Evolutionary conservation across 2,797 vertebrate genomes (phyloP), one percentile per base, ranked within the genome.

Genomic region (Thalassophryne amazonica): DNA sequence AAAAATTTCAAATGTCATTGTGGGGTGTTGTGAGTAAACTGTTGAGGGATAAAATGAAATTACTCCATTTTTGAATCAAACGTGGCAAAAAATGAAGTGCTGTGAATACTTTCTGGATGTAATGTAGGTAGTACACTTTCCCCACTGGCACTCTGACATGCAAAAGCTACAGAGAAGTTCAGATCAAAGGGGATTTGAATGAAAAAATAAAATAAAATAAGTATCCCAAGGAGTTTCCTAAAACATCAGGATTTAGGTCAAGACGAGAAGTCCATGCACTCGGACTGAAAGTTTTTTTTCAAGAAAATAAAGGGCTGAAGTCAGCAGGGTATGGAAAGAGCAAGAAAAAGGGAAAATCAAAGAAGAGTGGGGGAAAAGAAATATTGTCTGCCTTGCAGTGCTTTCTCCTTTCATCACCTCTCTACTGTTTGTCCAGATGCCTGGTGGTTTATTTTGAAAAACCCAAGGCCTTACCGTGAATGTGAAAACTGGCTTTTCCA

Each of bases 361-460:
- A 12, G 5, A 22, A 13, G 31, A 37, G 5, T 17, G 17, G 14
- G 21, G 15, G 33, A 7, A 45, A 11, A 51, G 29, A 74, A 61
- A 46, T 42, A 55, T 7, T 33, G 28, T 53, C 34, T 46, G 43
- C 17, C 27, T 42, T 12, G 19, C 29, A 36, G 27, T 2, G 3
- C 35, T 50, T 41, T 41, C 52, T 40, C 57, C 66, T 79, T 80
- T 81, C 73, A 69, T n/a, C 66, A 69, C 46, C 61, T 62, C 45
- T 37, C 40, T 9, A 15, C 22, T 86, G 69, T 85, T 89, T 86
- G 57, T 79, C 68, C 81, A 88, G 85, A 83, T 87, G 83, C 65
- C 2, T 43, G 67, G 56, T 28, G 43, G 74, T 81, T 88, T 82
- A 82, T 81, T 65, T 59, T 79, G 42, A 57, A 60, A 79, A 80